Conservation (phyloP, 1,140 invertebrate genomes). For the Papilio dardanus region DNA sequence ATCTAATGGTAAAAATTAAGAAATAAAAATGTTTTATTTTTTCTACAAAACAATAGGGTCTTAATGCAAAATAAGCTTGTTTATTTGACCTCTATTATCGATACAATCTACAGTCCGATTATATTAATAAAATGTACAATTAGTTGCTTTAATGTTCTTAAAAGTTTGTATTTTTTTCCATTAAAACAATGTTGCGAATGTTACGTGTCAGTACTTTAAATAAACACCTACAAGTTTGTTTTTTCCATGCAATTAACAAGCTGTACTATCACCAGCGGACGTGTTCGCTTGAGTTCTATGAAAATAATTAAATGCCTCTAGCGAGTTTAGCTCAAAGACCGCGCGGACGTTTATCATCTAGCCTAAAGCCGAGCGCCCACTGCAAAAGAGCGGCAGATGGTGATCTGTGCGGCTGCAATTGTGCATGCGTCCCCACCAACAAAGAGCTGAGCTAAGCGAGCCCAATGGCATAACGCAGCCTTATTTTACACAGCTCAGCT, state of each 20-base stretch:
- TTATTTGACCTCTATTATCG: not conserved
- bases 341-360: constrained; percentile 3
- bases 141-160: not conserved
- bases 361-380: no score
- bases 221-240: not conserved
- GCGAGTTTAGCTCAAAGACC: not conserved
- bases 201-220: not conserved
- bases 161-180: not conserved
- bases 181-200: not conserved
- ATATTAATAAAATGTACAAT: not conserved
- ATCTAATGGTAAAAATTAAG: not conserved
- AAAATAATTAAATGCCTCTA: constrained; percentile 21
- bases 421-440: no score
- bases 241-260: not conserved
- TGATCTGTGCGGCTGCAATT: no score
- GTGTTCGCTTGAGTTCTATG: constrained; percentile 4
- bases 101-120: not conserved
- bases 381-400: no score
- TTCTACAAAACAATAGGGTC: not conserved
- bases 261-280: constrained; percentile 11
- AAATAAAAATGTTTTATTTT: not conserved
- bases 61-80: not conserved
- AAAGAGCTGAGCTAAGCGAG: no score
- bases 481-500: no score
- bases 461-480: no score